Evolutionary conservation across 2,888 invertebrate genomes (phyloP), one percentile per base, ranked within the genome.

Genomic region (Drosophila putrida): DNA sequence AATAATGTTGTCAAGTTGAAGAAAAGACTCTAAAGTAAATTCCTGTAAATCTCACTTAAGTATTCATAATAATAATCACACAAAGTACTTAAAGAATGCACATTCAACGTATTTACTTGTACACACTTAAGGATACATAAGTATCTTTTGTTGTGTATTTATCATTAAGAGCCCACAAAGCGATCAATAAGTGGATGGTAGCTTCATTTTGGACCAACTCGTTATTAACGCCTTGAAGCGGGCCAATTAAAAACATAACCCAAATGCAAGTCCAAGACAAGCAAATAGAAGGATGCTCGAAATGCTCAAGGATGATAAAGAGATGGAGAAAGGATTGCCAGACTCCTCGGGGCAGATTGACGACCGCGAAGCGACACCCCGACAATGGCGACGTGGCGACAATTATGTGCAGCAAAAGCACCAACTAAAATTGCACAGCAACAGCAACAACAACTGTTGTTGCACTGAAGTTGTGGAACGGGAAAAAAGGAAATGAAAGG

Each of bases 211-310:
- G 28, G 53, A 47, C 25, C n/a, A 47, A 43, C 71, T 67, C 44
- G 49, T 64, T 72, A 60, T 58, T 25, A 76, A 41, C 58, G 69
- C 69, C 69, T 69, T 41, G 53, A 84, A 82, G 73, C 63, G 64
- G 87, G 88, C 89, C 92, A 92, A 92, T 92, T 92, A 92, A 91
- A 91, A 91, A 91, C 78, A 85, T 91, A 91, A 91, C 91, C 91
- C 90, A 90, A 92, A 91, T 91, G 90, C 89, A 88, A 76, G 67
- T 85, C 49, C 49, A 58, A 75, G 72, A 66, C 71, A 70, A 58
- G 71, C 71, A 84, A 79, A 77, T 54, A 46, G 54, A 76, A 59
- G 36, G 10, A 28, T 15, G 50, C 70, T 73, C 39, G n/a, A 47
- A 67, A 67, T 54, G 28, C 4, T 15, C 11, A 5, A 4, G 20